Base-by-base conservation (phyloP, 2,113 vertebrate species). In the Pseudorasbora parva region DNA sequence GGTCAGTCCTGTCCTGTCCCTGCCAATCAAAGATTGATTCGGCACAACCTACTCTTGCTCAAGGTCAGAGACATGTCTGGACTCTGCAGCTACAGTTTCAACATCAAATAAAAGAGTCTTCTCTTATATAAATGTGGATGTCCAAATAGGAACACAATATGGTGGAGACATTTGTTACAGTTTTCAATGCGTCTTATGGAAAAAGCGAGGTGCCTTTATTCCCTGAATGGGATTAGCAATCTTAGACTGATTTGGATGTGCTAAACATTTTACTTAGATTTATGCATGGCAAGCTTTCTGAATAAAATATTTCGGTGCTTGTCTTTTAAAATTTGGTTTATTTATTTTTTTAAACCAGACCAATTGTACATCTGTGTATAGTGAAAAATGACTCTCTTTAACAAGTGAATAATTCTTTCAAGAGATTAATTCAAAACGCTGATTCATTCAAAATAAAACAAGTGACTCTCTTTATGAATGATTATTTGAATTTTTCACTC, bases 21-120 rank as follows among this genome's bases (percentile, higher is more conserved):
- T 54, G 73, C 8, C 45, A 74, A 75, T 80, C 62, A 77, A 27
- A 71, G 5, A 27, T 8, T 30, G 64, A 68, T 62, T 82, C 56
- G 25, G 21, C 54, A 85, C 60, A 66, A 76, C 37, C 37, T 77
- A 59, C 19, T 68, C 64, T 64, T 64, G 30, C 62, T 85, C 59
- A 54, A 51, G 72, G 72, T 64, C 82, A 83, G 45, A 14, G 27
- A 10, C 59, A 83, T 66, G 27, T 12, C 49, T 78, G 73, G 64
- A 27, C n/a, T n/a, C n/a, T n/a, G n/a, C n/a, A n/a, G 45, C 56
- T 72, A 64, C 30, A 19, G 9, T 76, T 60, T 2, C 2, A 60
- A 62, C 11, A 37, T 23, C 21, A 57, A 23, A 64, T 8, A 64
- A 11, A 7, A 64, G 47, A 77, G 33, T 73, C 14, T 78, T 41